Conservation (phyloP, 2,888 invertebrate species). For the Lepas anatifera region DNA sequence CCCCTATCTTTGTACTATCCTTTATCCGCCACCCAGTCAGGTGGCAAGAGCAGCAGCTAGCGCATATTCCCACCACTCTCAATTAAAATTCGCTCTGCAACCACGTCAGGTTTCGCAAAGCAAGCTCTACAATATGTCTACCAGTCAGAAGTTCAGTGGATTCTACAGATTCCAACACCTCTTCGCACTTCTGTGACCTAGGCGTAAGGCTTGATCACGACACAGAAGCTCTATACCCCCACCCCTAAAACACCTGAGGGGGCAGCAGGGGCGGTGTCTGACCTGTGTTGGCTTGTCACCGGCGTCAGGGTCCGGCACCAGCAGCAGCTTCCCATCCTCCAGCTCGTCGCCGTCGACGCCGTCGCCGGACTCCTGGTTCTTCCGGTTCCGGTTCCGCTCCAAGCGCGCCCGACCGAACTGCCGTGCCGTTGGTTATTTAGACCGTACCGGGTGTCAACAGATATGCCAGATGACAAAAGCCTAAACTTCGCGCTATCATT, state of each 20-base stretch:
- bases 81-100: no score
- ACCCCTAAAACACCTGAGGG: neutral
- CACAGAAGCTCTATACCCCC: neutral
- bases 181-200: neutral
- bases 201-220: neutral
- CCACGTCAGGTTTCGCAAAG: no score
- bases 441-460: no score
- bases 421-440: no score
- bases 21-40: no score
- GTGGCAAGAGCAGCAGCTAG: no score
- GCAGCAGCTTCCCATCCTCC: neutral
- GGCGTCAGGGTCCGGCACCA: neutral
- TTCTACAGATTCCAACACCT: neutral
- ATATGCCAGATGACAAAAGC: no score
- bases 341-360: neutral
- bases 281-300: neutral
- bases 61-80: no score
- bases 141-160: neutral
- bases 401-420: neutral
- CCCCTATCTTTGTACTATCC: no score
- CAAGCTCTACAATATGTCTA: neutral
- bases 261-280: neutral
- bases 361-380: slow-evolving; percentile 2
- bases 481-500: no score
- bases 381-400: neutral